phyloP scores from a whole-genome alignment of 1,140 invertebrate genomes.

The Euwallacea fornicatus region DNA sequence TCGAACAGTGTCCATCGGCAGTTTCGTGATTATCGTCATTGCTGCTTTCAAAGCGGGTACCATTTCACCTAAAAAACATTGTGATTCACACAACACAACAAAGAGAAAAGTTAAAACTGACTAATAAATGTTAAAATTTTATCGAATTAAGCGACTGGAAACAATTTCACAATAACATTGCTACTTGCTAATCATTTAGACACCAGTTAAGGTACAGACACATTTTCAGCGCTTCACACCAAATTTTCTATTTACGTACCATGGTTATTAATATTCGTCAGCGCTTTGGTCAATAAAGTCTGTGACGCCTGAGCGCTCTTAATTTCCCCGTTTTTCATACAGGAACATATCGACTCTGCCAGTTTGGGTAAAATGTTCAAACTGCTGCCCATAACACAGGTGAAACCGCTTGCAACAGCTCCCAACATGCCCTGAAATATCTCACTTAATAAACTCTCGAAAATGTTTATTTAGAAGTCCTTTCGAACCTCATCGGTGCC shows the following conservation, averaged over 20 bases:
- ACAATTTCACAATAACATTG: not conserved
- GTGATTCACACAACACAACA: not conserved
- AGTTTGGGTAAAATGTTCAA: conserved; percentile 48
- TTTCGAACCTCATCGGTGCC: conserved; percentile 47
- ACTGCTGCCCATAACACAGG: conserved; percentile 45
- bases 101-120: not conserved
- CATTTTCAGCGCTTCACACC: no score
- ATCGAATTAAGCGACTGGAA: not conserved
- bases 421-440: conserved; percentile 45
- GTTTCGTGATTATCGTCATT: conserved; percentile 44
- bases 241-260: conserved; percentile 34
- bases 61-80: conserved; percentile 39
- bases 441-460: not conserved
- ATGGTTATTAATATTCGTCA: conserved; percentile 43
- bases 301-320: conserved; percentile 45
- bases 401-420: conserved; percentile 47
- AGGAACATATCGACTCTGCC: conserved; percentile 45
- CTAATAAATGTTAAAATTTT: no score
- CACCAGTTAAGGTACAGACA: no score
- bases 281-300: conserved; percentile 42
- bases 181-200: no score
- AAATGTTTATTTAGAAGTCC: not conserved
- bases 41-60: conserved; percentile 45
- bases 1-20: conserved; percentile 41
- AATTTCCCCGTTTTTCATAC: conserved; percentile 45